Base-by-base conservation (phyloP, 2,113 vertebrate species). In the Cricetomys ansorgei region DNA sequence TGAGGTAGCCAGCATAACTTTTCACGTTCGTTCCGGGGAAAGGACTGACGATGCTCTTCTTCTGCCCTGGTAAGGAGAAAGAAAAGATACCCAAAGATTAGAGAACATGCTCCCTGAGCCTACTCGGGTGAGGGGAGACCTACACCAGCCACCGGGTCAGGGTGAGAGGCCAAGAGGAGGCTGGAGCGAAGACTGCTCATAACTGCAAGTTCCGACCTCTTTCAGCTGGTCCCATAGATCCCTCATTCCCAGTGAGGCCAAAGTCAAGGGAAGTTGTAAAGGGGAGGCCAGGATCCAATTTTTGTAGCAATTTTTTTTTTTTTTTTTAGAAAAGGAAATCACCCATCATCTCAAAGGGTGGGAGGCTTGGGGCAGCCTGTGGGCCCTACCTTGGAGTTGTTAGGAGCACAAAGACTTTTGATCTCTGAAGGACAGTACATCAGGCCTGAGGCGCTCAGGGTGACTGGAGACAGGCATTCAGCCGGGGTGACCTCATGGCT, bases 1-100 rank as follows among this genome's bases (percentile, higher is more conserved):
- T 99, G 93, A 99, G 89, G 95, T 99, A 99, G n/a, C 99, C 97
- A 0, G 99, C 97, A 79, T 98, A 99, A 92, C 98, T 99, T 97
- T 99, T 98, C 75, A 98, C 95, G 37, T 98, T 98, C 88, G 97
- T 97, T 92, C 99, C 99, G 57, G 98, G 97, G 65, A 99, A 98
- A 2, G 93, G 13, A 62, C 97, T 97, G 5, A 99, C 99, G 45
- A 98, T 83, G 97, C 99, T 99, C 98, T 98, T 94, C 86, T 88
- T 98, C 95, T 97, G 98, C 64, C 98, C 99, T 99, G 19, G 88
- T 67, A 91, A 57, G 40, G 59, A 9, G 96, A 70, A 70, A 91
- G 79, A 88, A 80, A 72, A 64, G 80, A 23, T 17, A 92, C 21
- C 29, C 85, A 80, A 79, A n/a, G 72, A 45, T 97, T 89, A 97